Conservation (phyloP, 2,888 invertebrate species). For the Fissipunctia ypsillon region DNA sequence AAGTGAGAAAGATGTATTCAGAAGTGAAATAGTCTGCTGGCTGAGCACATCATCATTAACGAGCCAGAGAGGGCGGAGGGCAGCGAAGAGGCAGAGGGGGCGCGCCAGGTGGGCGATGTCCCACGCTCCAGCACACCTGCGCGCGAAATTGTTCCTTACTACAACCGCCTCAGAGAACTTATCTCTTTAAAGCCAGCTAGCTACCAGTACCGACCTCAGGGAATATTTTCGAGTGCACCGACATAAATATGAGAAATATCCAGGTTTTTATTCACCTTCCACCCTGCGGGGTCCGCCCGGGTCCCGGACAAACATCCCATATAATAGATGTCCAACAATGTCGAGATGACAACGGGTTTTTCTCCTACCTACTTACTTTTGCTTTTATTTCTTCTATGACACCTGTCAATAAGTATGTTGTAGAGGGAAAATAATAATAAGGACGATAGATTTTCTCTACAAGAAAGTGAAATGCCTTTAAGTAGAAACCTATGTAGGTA, state of each 20-base stretch:
- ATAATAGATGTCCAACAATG: conserved; percentile 86
- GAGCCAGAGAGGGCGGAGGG: conserved; percentile 92
- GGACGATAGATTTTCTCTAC: background rate
- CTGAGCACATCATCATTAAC: conserved; percentile 95
- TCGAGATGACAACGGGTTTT: conserved; percentile 82
- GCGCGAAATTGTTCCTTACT: conserved; percentile 86
- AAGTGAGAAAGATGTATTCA: conserved; percentile 92
- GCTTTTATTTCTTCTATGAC: conserved; percentile 67
- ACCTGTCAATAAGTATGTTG: conserved; percentile 67
- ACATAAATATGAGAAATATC: conserved; percentile 90
- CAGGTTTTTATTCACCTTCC: conserved; percentile 87
- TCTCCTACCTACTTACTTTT: conserved; percentile 65
- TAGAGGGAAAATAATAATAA: background rate
- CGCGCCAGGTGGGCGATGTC: conserved; percentile 90
- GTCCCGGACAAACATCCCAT: conserved; percentile 82
- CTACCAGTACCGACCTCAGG: conserved; percentile 80
- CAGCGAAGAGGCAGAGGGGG: conserved; percentile 91
- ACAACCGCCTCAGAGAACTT: conserved; percentile 78
- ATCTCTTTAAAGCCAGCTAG: conserved; percentile 76
- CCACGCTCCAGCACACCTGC: conserved; percentile 88
- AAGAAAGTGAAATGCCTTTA: background rate
- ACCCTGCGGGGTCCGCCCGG: conserved; percentile 72
- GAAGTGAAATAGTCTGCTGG: conserved; percentile 94
- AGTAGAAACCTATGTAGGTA: background rate
- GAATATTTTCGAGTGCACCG: conserved; percentile 89